Evolutionary conservation across 2,113 vertebrate species (phyloP).

Genomic region (Aspidoscelis tigris): DNA sequence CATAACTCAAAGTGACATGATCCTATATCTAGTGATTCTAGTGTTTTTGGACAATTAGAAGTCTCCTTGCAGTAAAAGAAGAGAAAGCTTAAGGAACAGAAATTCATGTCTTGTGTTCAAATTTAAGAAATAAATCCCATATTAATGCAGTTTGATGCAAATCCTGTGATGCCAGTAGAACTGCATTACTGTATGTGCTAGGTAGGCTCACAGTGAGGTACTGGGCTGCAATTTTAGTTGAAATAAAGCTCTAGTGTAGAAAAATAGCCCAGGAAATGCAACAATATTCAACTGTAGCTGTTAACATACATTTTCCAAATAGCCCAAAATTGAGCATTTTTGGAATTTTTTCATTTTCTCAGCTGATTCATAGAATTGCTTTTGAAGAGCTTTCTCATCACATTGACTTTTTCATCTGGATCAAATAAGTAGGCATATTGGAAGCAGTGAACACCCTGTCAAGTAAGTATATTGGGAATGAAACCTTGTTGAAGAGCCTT

Average conservation of each 20-base stretch:
- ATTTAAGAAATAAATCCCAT: constrained; percentile 2
- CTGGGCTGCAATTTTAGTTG: constrained; percentile 2
- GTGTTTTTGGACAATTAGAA: background rate
- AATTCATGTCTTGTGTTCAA: background rate
- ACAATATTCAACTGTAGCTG: background rate
- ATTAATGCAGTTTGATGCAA: constrained; percentile 1
- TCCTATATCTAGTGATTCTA: background rate
- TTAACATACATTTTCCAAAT: background rate
- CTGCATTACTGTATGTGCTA: background rate
- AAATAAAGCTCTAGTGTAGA: constrained; percentile 18
- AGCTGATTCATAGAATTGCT: background rate
- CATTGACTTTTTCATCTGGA: background rate
- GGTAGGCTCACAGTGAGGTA: background rate
- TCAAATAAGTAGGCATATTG: background rate
- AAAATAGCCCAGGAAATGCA: background rate
- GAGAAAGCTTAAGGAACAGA: background rate
- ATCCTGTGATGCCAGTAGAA: constrained; percentile 5
- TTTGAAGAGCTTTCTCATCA: background rate
- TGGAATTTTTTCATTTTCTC: background rate
- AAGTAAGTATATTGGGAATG: background rate
- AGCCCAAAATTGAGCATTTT: background rate
- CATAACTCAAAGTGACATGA: background rate
- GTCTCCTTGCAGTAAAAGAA: background rate
- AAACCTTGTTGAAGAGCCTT: background rate
- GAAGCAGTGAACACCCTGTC: background rate